Evolutionary conservation across 2,797 vertebrate genomes (phyloP), one percentile per base, ranked within the genome.

Genomic region (Sphenopsis melanotis): DNA sequence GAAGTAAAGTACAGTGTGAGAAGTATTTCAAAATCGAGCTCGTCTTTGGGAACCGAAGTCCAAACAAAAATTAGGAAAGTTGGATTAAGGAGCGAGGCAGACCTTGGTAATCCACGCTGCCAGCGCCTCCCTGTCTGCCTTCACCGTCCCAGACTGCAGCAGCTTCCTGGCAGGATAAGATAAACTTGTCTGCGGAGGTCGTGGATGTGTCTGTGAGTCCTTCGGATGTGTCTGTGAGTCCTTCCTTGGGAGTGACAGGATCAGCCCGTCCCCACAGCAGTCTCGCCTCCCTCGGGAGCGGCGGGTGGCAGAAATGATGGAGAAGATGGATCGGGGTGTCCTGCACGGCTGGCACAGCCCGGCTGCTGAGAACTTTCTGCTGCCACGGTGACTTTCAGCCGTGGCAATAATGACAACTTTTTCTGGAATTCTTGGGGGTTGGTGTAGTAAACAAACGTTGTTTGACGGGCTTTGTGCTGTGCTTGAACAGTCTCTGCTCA

Each of bases 361-460:
- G 10, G 68, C 66, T n/a, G 78, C 83, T 50, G 66, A 65, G 94
- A 94, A 86, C 86, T 85, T 93, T 89, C 55, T 80, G 78, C 68
- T 68, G 86, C 80, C 42, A 4, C 4, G 9, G 61, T 66, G 59
- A 23, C 84, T 83, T 77, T 92, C 27, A 9, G 89, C 23, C 29
- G 6, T 61, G 52, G n/a, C 59, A 30, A 81, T 88, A 61, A 91
- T 17, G 87, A 55, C 69, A 76, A 66, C 76, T 84, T 87, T 92
- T 95, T 92, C 80, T 94, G 36, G 89, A 94, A 93, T 89, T 91
- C 93, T 94, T 94, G 68, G 57, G 76, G 69, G 61, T 46, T 15
- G 36, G 1, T 52, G 88, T 47, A 16, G 65, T 89, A 87, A 92
- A 93, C 83, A 93, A 59, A 42, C 42, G 77, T 9, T 87, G 81